These are phyloP conservation scores for Drosophila obscura DNA, from an alignment of 1,140 invertebrate genomes.

Conservation along the genomic window DNA sequence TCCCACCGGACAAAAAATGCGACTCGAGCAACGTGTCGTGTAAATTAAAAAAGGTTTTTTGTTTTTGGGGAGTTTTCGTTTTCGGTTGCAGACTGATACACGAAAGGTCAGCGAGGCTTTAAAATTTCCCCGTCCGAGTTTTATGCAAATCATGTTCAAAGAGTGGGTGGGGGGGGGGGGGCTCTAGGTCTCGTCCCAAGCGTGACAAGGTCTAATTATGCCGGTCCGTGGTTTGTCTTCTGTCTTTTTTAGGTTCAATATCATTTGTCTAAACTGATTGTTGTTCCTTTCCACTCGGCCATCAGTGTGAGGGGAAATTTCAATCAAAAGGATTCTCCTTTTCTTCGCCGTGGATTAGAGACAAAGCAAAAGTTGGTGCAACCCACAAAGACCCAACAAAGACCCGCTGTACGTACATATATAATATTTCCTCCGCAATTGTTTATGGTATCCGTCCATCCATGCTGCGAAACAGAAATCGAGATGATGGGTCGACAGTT, in stretches of 20 bases:
- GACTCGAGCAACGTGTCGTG: conserved; percentile 58
- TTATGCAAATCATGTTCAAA: conserved; percentile 67
- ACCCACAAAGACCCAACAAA: conserved; percentile 23
- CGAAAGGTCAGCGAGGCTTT: conserved; percentile 54
- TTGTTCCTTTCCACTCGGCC: conserved; percentile 10
- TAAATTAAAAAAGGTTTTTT: conserved; percentile 56
- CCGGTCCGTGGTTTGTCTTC: conserved; percentile 19
- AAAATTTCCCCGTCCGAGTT: conserved; percentile 44
- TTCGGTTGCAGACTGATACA: conserved; percentile 29
- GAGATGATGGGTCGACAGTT: conserved; percentile 5
- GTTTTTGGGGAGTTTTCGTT: conserved; percentile 15
- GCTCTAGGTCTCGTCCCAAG: conserved; percentile 11
- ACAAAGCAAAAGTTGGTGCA: conserved; percentile 47
- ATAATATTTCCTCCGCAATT: conserved; percentile 58
- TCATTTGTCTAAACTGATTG: conserved; percentile 57
- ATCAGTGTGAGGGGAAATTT: conserved; percentile 12
- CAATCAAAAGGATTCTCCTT: conserved; percentile 45
- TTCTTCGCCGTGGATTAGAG: conserved; percentile 24
- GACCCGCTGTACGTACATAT: conserved; percentile 38
- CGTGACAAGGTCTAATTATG: conserved; percentile 72
- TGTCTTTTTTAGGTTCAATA: conserved; percentile 36
- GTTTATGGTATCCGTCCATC: conserved; percentile 30
- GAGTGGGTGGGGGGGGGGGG: background rate
- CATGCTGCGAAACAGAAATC: conserved; percentile 6
- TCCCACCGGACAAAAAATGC: conserved; percentile 14